Evolutionary conservation across 2,888 invertebrate genomes (phyloP).

Genomic region (Parthenolecanium corni): DNA sequence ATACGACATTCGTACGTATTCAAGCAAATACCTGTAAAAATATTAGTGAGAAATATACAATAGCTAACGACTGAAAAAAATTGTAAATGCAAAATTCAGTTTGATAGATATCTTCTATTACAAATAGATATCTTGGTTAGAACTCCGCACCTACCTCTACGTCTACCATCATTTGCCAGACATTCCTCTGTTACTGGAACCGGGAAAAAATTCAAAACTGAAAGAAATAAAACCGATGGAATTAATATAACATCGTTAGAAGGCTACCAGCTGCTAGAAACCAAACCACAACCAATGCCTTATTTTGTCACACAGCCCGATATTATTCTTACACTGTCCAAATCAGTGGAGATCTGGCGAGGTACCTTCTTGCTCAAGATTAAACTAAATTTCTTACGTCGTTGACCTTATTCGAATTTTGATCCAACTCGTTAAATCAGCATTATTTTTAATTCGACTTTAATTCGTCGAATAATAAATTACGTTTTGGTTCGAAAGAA

Average conservation of each 20-base stretch:
- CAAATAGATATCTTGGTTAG: too few species aligned
- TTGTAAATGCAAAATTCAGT: background rate
- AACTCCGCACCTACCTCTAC: slow-evolving; percentile 43
- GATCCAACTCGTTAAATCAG: too few species aligned
- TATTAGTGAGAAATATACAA: too few species aligned
- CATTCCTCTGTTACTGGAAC: slow-evolving; percentile 74
- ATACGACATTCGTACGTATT: slow-evolving; percentile 74
- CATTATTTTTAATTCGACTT: too few species aligned
- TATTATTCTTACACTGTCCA: background rate
- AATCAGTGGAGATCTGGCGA: background rate
- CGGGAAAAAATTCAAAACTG: slow-evolving; percentile 72
- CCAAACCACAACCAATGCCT: too few species aligned
- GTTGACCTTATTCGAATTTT: too few species aligned
- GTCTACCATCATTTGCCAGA: slow-evolving; percentile 54
- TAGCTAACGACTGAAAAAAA: background rate
- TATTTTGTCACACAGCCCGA: too few species aligned
- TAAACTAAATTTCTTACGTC: too few species aligned
- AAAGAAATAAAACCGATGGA: slow-evolving; percentile 29
- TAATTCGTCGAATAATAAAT: too few species aligned
- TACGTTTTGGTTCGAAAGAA: too few species aligned
- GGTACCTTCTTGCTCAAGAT: too few species aligned
- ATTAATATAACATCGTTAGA: background rate
- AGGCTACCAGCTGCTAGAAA: background rate
- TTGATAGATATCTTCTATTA: background rate
- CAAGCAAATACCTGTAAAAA: slow-evolving; percentile 55